Percentiles rank a stretch among this genome's conserved stretches.
These are phyloP conservation scores for Epinephelus fuscoguttatus DNA, from an alignment of 2,113 vertebrate species.

Conservation along the genomic window DNA sequence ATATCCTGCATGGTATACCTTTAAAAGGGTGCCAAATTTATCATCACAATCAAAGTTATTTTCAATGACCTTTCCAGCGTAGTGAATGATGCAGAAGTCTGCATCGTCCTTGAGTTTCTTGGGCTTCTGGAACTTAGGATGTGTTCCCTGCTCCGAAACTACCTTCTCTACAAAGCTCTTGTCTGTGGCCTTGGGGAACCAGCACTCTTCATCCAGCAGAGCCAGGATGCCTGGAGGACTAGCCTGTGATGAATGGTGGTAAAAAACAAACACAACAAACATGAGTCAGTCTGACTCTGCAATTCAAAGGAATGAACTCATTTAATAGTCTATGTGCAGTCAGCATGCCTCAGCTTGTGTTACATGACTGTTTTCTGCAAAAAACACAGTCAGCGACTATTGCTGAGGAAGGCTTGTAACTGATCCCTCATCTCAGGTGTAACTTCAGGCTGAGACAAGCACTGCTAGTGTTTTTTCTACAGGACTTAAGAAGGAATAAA, in stretches of 20 bases:
- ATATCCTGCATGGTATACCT: no score
- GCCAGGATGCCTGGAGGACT: slow-evolving; percentile 96
- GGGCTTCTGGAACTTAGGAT: slow-evolving; percentile 97
- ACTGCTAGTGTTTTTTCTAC: neutral
- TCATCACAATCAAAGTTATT: neutral
- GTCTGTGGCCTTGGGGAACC: slow-evolving; percentile 99
- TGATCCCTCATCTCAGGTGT: neutral
- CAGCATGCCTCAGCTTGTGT: neutral
- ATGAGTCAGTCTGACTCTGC: neutral
- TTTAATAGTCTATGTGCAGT: neutral
- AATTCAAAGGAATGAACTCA: neutral
- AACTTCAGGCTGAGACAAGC: neutral
- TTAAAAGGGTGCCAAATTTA: neutral
- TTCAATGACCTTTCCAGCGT: slow-evolving; percentile 92
- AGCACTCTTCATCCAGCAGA: slow-evolving; percentile 97
- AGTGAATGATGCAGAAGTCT: slow-evolving; percentile 97
- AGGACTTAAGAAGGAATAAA: neutral
- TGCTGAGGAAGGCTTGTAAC: slow-evolving; percentile 1
- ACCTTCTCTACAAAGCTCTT: slow-evolving; percentile 98
- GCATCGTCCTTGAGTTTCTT: slow-evolving; percentile 97
- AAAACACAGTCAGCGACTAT: accelerated
- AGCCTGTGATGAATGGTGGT: slow-evolving; percentile 78
- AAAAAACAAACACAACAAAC: neutral
- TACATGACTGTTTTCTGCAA: neutral
- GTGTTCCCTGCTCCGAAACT: slow-evolving; percentile 93